phyloP scores from a whole-genome alignment of 2,888 invertebrate genomes.

The Notocelia uddmanniana region DNA sequence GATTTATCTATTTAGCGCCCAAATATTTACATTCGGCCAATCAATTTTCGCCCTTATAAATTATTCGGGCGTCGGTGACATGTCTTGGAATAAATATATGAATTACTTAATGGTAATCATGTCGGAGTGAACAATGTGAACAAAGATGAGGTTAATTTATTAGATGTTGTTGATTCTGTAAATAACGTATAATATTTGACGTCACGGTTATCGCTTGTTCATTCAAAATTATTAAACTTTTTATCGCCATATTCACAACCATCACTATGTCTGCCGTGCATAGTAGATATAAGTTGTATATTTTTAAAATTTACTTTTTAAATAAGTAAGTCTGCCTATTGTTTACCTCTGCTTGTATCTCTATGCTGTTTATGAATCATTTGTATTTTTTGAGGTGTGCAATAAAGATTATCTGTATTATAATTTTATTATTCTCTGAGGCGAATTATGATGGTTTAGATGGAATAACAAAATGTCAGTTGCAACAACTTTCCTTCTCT shows the following conservation, averaged over 20 bases:
- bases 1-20: conserved; percentile 24
- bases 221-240: neutral
- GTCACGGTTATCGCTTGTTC: neutral
- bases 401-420: too few relatives aligned
- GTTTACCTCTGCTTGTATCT: too few relatives aligned
- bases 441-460: too few relatives aligned
- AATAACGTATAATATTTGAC: neutral
- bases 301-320: too few relatives aligned
- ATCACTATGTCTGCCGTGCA: neutral
- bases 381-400: too few relatives aligned
- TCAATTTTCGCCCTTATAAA: conserved; percentile 80
- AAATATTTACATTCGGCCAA: conserved; percentile 58
- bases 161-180: neutral
- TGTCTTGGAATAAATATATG: conserved; percentile 60
- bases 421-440: too few relatives aligned
- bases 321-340: too few relatives aligned
- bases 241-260: neutral
- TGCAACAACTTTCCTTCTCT: neutral
- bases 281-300: neutral
- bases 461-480: neutral
- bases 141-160: conserved; percentile 11
- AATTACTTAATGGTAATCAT: conserved; percentile 62
- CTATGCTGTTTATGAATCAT: too few relatives aligned
- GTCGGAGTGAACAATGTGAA: conserved; percentile 41
- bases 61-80: conserved; percentile 59